Conservation (phyloP, 2,888 invertebrate species). For the Aphidius colemani region DNA sequence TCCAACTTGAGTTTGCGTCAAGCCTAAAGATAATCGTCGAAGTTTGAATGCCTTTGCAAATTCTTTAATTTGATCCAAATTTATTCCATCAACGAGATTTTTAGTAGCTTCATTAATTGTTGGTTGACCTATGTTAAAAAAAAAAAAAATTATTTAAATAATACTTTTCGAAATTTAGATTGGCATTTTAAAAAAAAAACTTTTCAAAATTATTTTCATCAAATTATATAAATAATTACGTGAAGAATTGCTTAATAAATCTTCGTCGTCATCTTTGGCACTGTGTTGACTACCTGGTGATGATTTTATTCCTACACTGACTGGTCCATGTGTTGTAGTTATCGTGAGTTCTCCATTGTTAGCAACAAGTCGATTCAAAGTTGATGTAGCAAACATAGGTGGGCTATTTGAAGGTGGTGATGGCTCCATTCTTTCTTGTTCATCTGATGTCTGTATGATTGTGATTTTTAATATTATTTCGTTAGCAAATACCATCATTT, state of each 20-base stretch:
- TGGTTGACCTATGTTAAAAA: constrained; percentile 79
- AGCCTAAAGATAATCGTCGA: constrained; percentile 86
- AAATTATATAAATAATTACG: constrained; percentile 67
- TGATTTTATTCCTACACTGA: constrained; percentile 53
- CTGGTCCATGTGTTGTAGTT: constrained; percentile 74
- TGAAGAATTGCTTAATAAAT: constrained; percentile 81
- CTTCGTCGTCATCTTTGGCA: constrained; percentile 60
- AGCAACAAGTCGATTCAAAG: constrained; percentile 74
- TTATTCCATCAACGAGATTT: constrained; percentile 95
- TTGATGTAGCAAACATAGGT: constrained; percentile 64
- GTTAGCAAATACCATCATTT: too few species aligned
- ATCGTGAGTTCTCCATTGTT: constrained; percentile 84
- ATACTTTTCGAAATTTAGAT: constrained; percentile 9
- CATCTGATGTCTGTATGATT: constrained; percentile 52
- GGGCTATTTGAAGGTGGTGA: constrained; percentile 59
- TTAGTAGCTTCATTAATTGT: constrained; percentile 93
- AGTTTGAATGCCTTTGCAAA: constrained; percentile 97
- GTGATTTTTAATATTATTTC: background rate
- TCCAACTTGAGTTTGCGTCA: constrained; percentile 97
- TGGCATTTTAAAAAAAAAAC: background rate
- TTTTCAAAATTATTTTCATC: too few species aligned
- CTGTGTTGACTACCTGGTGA: constrained; percentile 60
- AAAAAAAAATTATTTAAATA: constrained; percentile 45
- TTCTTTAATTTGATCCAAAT: constrained; percentile 97
- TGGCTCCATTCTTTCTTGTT: constrained; percentile 63